These are phyloP conservation scores for Entomyzon cyanotis DNA, from an alignment of 2,113 vertebrate species.

Conservation along the genomic window DNA sequence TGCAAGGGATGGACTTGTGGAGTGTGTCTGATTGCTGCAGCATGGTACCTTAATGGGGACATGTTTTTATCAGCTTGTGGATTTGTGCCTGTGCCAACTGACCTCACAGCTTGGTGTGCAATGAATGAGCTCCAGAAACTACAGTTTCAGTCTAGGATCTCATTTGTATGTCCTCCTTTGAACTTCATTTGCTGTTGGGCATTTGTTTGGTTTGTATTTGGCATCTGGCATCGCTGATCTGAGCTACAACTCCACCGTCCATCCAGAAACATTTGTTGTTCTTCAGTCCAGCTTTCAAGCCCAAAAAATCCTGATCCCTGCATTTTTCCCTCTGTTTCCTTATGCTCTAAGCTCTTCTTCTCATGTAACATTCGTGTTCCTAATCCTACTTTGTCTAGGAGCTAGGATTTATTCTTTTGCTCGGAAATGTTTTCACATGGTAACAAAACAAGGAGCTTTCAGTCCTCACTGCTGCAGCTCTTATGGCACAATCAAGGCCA, in stretches of 20 bases:
- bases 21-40: constrained; percentile 47
- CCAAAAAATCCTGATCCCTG: neutral
- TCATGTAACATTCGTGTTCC: neutral
- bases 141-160: neutral
- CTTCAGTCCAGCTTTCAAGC: neutral
- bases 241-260: neutral
- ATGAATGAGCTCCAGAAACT: neutral
- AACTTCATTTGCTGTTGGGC: neutral
- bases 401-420: neutral
- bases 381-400: neutral
- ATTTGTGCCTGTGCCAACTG: neutral
- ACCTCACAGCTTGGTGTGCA: constrained; percentile 29
- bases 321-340: neutral
- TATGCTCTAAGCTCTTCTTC: neutral
- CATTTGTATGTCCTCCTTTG: neutral
- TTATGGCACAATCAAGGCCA: neutral
- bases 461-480: neutral
- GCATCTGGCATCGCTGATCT: neutral
- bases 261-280: neutral
- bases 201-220: neutral
- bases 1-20: constrained; percentile 38
- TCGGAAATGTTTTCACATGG: neutral
- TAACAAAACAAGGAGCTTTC: neutral
- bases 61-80: neutral
- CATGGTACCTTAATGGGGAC: neutral